Base-by-base conservation (phyloP, 2,797 vertebrate species). In the Manis pentadactyla region DNA sequence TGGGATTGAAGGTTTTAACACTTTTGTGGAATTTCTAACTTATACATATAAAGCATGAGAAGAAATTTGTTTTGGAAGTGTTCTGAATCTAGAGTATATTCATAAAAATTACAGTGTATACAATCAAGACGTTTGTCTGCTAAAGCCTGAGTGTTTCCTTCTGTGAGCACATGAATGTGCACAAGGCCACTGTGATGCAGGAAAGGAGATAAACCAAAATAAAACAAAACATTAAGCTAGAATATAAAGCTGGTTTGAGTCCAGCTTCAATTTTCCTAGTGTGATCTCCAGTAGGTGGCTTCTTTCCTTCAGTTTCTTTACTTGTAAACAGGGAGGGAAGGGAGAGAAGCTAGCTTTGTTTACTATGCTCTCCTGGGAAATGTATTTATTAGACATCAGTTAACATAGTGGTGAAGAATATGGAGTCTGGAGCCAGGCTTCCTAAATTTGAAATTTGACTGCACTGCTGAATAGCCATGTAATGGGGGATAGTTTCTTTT, bases 101-200 rank as follows among this genome's bases (percentile, higher is more conserved):
- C 63, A 95, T n/a, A 59, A 82, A 89, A 61, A 34, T 23, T 57
- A 81, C 29, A 71, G 29, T 34, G 14, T 73, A 7, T 82, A 42
- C 61, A 92, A 94, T 97, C n/a, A 84, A 93, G 57, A 23, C 21
- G 46, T 78, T 23, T 82, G 23, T 85, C 64, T 94, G 63, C n/a
- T 77, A 86, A 82, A 88, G 85, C 1, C n/a, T 15, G 21, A 17
- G 29, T 77, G 53, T 87, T 93, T 73, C 83, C 73, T 83, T 92
- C 12, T 31, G 59, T 61, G 63, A 74, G 18, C 51, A 53, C 8
- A 5, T 37, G 59, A 84, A 29, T 88, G 46, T 84, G 15, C 27
- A 59, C 27, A 53, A 37, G 49, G 39, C 59, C 77, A 31, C 57
- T 55, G 66, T 31, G 77, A 53, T 78, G 7, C 39, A 66, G 21